Conservation (phyloP, 2,113 vertebrate genomes). For the Corythoichthys intestinalis region DNA sequence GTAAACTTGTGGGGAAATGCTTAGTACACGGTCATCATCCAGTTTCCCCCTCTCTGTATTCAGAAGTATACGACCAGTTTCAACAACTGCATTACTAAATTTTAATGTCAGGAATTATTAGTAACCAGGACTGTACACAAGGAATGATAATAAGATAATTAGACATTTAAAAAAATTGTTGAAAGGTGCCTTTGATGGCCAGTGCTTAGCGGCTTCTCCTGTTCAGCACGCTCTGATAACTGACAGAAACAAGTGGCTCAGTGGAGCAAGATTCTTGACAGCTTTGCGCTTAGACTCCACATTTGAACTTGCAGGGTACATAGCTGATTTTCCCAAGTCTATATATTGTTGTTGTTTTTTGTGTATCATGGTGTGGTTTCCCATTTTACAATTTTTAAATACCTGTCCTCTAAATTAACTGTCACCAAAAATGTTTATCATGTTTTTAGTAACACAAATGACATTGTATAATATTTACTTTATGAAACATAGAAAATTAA, state of each 20-base stretch:
- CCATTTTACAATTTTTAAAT: too few species aligned
- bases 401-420: too few species aligned
- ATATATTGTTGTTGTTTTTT: neutral
- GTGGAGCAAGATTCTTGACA: constrained; percentile 6
- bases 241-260: constrained; percentile 66
- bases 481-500: too few species aligned
- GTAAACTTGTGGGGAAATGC: too few species aligned
- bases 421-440: too few species aligned
- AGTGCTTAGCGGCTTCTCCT: constrained; percentile 59
- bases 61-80: too few species aligned
- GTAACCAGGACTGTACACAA: constrained; percentile 24
- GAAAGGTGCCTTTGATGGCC: constrained; percentile 51
- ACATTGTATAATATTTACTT: too few species aligned
- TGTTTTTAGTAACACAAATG: too few species aligned
- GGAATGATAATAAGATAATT: constrained; percentile 38
- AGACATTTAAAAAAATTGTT: constrained; percentile 41
- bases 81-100: neutral
- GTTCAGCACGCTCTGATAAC: constrained; percentile 54
- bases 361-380: neutral
- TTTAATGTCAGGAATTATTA: constrained; percentile 12
- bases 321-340: neutral
- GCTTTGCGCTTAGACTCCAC: neutral
- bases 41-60: too few species aligned
- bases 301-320: constrained; percentile 11
- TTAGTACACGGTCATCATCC: too few species aligned